Base-by-base conservation (phyloP, 2,113 vertebrate genomes). In the Calcarius ornatus region DNA sequence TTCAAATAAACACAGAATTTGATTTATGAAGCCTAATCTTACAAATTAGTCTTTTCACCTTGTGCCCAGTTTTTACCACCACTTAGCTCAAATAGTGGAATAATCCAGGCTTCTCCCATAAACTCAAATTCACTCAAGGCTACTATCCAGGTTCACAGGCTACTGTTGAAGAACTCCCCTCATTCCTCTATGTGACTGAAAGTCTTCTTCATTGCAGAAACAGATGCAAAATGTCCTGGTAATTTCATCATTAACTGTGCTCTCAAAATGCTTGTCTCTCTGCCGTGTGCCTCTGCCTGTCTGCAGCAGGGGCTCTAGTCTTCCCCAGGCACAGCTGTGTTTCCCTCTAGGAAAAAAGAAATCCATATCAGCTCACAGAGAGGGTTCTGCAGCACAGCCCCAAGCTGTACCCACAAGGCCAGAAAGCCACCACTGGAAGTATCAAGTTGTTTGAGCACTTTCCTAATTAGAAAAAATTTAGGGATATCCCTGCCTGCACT, bases 401-500 rank as follows among this genome's bases (percentile, higher is more conserved):
- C 23, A 54, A 1, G 3, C 33, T 40, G 25, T 10, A 71, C 18
- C 7, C 63, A 43, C 28, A 66, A 42, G 38, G 24, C 13, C 30
- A 56, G 38, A 64, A 6, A 69, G 21, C 10, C 11, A 22, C 25
- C 9, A 28, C 23, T 24, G 13, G 63, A 45, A 68, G 27, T 24
- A 42, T 8, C 4, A 9, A n/a, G 25, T 48, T 85, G 20, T 90
- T 59, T 25, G 9, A 66, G 66, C 15, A 30, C 6, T 37, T 71
- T 57, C 23, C 6, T 18, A 48, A 43, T 35, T 10, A 5, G 8
- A 73, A 77, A 73, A 69, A 27, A 7, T 1, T 10, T 38, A 28
- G 24, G 31, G 22, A 30, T 8, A 23, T 2, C 1, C 4, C 9
- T 48, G 24, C 17, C 22, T 3, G 2, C 0, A 4, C 43, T 22